A percentile compares a stretch with the other conserved stretches of the same genome.
Evolutionary conservation across 2,888 invertebrate species (phyloP).

Genomic region (Noctua janthe): DNA sequence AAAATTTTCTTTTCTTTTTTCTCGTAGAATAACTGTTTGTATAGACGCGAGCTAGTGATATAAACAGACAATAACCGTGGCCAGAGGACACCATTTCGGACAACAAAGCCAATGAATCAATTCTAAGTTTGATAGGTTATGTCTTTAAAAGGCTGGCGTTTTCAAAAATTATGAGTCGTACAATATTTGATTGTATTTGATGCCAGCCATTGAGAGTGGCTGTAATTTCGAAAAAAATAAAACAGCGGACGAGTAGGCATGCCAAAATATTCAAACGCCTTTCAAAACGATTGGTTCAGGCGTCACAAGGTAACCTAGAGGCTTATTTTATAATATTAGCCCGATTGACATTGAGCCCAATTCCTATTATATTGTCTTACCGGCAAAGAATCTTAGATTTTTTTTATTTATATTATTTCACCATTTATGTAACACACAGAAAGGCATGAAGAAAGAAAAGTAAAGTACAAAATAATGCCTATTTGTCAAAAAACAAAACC

Average conservation of each 20-base stretch:
- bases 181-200: background rate
- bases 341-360: background rate
- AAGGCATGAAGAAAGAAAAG: background rate
- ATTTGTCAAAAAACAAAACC: background rate
- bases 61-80: background rate
- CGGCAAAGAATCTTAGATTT: background rate
- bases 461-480: background rate
- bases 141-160: background rate
- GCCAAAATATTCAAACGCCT: background rate
- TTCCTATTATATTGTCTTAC: conserved; percentile 2
- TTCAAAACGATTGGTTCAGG: background rate
- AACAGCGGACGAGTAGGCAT: background rate
- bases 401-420: background rate
- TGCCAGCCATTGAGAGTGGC: background rate
- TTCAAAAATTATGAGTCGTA: background rate
- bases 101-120: background rate
- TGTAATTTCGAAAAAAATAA: background rate
- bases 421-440: background rate
- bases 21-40: background rate
- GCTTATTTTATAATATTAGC: background rate
- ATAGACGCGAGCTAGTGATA: background rate
- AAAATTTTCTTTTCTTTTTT: background rate
- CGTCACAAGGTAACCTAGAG: background rate
- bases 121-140: background rate
- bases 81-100: background rate